Evolutionary conservation across 2,797 vertebrate genomes (phyloP), one percentile per base, ranked within the genome.

Genomic region (Peromyscus nudipes): DNA sequence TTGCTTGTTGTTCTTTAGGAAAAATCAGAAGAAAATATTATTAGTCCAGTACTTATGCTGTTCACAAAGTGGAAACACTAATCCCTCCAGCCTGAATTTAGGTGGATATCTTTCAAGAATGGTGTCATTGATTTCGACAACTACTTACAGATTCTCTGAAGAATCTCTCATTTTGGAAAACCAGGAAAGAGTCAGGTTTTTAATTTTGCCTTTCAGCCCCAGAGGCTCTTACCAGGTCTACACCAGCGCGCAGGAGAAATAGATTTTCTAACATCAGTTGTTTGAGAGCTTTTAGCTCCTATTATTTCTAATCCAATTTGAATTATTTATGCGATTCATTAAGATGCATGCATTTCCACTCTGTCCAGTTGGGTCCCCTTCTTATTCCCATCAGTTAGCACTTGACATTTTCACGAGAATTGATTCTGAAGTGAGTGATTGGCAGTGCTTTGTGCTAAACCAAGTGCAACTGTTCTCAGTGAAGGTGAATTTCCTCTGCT

Each of bases 371-470:
- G 40, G 43, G 43, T 91, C 95, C 40, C 37, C 43, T 67, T 77
- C 46, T n/a, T 82, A 73, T 79, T 29, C 8, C 25, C 25, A 37
- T 34, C 11, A 65, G 57, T 43, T 14, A 71, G 49, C 64, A 55
- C 43, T 91, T 94, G 55, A 92, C 65, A 90, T 92, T 93, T 94
- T 81, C n/a, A 11, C 25, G 31, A 37, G 21, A 83, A 57, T 65
- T 81, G 76, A 92, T 65, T 89, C 93, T 73, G 81, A 94, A 89
- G 34, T 52, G 57, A 43, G 34, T 79, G 86, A 92, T 87, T 90
- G 95, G 60, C 71, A 76, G 17, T 17, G 52, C 49, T 96, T 67
- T 95, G 29, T 69, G 80, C 21, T 37, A n/a, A 65, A 9, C 25
- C 16, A 86, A 79, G 31, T 89, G 17, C 37, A 77, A 5, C 67